Percentiles rank a stretch among this genome's conserved stretches.
Conservation (phyloP, 2,888 invertebrate genomes). For the Nomada fabriciana region DNA sequence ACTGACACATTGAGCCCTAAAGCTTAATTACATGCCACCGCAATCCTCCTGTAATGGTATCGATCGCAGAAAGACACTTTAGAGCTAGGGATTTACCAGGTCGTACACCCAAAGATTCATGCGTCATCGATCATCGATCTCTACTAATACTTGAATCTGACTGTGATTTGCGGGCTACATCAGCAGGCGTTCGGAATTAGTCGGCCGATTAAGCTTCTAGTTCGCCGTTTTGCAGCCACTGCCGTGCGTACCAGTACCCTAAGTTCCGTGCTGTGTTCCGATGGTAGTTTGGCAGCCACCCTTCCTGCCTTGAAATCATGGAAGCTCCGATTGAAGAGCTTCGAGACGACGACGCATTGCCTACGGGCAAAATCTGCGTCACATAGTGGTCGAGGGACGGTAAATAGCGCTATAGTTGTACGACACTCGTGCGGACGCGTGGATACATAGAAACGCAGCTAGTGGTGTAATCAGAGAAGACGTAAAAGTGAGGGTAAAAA, state of each 20-base stretch:
- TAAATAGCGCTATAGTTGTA: slow-evolving; percentile 57
- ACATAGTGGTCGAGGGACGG: slow-evolving; percentile 36
- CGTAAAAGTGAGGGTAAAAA: neutral
- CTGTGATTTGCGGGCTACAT: slow-evolving; percentile 44
- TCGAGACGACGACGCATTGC: slow-evolving; percentile 49
- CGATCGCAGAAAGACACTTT: slow-evolving; percentile 4
- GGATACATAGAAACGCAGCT: slow-evolving; percentile 13
- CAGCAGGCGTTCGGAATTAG: slow-evolving; percentile 68
- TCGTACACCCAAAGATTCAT: slow-evolving; percentile 36
- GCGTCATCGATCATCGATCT: slow-evolving; percentile 64
- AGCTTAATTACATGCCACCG: neutral
- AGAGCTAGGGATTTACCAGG: slow-evolving; percentile 28
- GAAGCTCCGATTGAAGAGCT: slow-evolving; percentile 68
- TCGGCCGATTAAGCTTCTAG: slow-evolving; percentile 73
- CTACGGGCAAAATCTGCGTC: slow-evolving; percentile 54
- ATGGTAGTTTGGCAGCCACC: slow-evolving; percentile 70
- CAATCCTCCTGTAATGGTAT: slow-evolving; percentile 18
- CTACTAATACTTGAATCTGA: slow-evolving; percentile 51
- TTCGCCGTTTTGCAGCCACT: slow-evolving; percentile 7
- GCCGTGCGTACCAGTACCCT: slow-evolving; percentile 24
- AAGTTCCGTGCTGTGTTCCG: slow-evolving; percentile 59
- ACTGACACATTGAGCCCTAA: neutral
- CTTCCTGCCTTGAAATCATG: slow-evolving; percentile 67
- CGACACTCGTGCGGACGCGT: slow-evolving; percentile 6
- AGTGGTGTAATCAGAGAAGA: neutral